Conservation (phyloP, 2,113 vertebrate species). For the Rallus limicola region DNA sequence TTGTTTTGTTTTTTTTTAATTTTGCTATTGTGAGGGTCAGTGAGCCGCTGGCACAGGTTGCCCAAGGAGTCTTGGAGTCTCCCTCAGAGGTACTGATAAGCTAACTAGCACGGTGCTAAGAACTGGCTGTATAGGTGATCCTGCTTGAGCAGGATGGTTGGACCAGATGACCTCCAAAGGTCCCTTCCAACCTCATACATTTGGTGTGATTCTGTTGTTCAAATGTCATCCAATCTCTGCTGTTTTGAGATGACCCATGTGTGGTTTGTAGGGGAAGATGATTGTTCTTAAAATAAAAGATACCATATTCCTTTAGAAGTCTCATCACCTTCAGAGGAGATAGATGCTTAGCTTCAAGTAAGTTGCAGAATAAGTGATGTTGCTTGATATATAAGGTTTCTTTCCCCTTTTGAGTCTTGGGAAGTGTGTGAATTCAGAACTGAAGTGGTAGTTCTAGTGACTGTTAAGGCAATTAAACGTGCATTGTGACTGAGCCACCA, state of each 20-base stretch:
- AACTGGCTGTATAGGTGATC: neutral
- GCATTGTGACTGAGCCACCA: neutral
- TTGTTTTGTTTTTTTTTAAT: neutral
- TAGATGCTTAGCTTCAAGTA: neutral
- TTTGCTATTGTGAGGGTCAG: neutral
- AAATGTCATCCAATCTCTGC: neutral
- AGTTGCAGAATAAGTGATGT: neutral
- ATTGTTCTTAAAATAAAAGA: neutral
- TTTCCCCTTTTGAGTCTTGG: neutral
- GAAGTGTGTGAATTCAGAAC: neutral
- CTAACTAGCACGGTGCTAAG: fast-evolving
- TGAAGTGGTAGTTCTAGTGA: neutral
- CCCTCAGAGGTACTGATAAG: neutral
- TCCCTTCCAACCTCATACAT: neutral
- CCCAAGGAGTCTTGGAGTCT: neutral
- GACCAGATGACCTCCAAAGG: neutral
- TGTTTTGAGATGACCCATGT: neutral
- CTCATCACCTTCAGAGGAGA: neutral
- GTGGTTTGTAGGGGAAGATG: neutral
- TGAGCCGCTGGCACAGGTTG: neutral
- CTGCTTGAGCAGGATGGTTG: neutral
- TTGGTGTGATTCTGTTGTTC: neutral
- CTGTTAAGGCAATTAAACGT: neutral
- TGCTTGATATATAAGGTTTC: neutral
- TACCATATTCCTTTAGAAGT: neutral